Base-by-base conservation (phyloP, 2,888 invertebrate genomes). In the Pseudococcus longispinus region DNA sequence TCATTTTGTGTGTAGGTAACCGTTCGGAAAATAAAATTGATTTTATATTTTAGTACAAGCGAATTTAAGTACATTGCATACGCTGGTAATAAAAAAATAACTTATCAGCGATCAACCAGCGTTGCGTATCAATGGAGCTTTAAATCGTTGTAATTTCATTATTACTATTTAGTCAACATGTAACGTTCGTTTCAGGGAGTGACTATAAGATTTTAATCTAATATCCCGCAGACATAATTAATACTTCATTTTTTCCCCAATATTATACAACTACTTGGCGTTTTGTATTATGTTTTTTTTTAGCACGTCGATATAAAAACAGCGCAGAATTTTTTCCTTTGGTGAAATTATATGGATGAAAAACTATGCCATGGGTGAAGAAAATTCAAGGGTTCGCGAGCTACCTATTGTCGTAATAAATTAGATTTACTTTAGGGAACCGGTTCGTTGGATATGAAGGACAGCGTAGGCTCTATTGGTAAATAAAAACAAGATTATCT, bases 121-220 rank as follows among this genome's bases (percentile, higher is more conserved):
- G 42, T 37, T 20, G 42, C 77, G 77, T 80, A 80, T 80, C 42
- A 29, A 80, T 80, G 42, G 37, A 80, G 42, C 15, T 37, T 42
- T 80, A 80, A 80, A 80, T 80, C 37, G 42, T 80, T 80, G 77
- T 80, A 80, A 80, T 80, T 80, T 80, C 77, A 80, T 80, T 80
- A 80, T 80, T 37, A 80, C 77, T 80, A 42, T 70, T 70, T 70
- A 29, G 29, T 70, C 70, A 70, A 70, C 37, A 80, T 80, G 77
- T 42, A 80, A 80, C 77, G 42, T 80, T 80, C n/a, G 77, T 80
- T 80, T 80, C 29, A 42, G 77, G 42, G 77, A 80, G 77, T 42
- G 20, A 37, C 42, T 29, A 20, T 74, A 74, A 80, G 77, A 80
- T 80, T 42, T 80, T 80, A 80, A 80, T 80, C 77, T 80, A 29